Conservation (phyloP, 2,113 vertebrate genomes). For the Strix aluco region DNA sequence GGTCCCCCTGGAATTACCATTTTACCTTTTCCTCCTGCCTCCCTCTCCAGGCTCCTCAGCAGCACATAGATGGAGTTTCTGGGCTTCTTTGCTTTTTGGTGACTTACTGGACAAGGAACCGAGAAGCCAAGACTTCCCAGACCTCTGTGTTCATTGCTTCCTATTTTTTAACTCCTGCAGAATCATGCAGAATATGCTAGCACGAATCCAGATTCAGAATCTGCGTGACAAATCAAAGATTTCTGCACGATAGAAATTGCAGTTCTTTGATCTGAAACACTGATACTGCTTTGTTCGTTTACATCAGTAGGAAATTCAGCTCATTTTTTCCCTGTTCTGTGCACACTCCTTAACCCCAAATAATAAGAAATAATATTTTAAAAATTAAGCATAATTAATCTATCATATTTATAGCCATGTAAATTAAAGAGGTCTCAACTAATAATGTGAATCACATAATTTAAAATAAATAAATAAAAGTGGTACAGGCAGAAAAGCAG, state of each 20-base stretch:
- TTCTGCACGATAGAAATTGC: neutral
- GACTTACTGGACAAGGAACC: neutral
- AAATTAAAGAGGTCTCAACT: slow-evolving; percentile 43
- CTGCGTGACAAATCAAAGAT: neutral
- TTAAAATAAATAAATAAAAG: slow-evolving; percentile 67
- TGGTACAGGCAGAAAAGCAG: slow-evolving; percentile 47
- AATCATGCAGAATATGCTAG: neutral
- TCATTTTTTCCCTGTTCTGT: neutral
- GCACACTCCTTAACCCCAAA: neutral
- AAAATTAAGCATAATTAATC: slow-evolving; percentile 46
- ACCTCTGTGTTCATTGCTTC: neutral
- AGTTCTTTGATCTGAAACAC: neutral
- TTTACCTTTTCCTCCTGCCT: neutral
- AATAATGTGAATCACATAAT: slow-evolving; percentile 41
- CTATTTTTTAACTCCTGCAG: neutral
- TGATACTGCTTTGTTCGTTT: neutral
- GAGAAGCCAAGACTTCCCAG: neutral
- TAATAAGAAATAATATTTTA: slow-evolving; percentile 24
- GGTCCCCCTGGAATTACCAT: neutral
- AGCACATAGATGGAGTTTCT: neutral
- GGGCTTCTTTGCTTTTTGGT: neutral
- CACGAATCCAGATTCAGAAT: neutral
- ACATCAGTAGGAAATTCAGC: neutral
- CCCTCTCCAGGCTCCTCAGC: neutral
- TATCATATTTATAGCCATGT: slow-evolving; percentile 6